phyloP scores from a whole-genome alignment of 2,797 vertebrate genomes.

The Glyptemys insculpta region DNA sequence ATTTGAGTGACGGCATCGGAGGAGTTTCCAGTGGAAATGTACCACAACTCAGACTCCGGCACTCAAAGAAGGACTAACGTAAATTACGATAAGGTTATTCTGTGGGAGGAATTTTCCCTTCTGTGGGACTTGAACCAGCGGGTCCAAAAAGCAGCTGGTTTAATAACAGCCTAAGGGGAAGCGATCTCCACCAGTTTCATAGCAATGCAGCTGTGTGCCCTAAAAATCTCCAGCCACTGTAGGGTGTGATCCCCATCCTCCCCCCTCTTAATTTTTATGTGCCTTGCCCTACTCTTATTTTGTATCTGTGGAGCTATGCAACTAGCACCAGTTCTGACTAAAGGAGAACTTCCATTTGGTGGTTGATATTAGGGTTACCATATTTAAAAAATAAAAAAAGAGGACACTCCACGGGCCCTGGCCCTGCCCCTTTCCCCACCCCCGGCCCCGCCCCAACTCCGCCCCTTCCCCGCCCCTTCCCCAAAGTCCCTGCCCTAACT shows the following conservation, averaged over 20 bases:
- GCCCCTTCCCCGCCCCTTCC: too few species aligned
- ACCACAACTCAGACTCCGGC: conserved; percentile 34
- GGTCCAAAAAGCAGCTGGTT: not conserved
- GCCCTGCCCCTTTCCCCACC: too few species aligned
- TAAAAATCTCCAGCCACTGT: not conserved
- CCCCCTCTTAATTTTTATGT: not conserved
- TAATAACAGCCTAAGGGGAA: not conserved
- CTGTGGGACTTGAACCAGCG: conserved; percentile 34
- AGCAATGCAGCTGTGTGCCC: not conserved
- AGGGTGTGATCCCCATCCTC: not conserved
- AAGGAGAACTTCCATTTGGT: not conserved
- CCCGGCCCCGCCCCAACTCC: too few species aligned
- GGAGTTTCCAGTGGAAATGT: conserved; percentile 70
- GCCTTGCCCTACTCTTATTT: rapidly evolving
- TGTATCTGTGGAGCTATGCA: rapidly evolving
- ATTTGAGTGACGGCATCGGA: conserved; percentile 27
- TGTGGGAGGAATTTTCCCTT: conserved; percentile 65
- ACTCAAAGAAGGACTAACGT: conserved; percentile 53
- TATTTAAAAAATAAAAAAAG: too few species aligned
- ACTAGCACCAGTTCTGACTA: too few species aligned
- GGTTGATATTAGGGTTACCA: too few species aligned
- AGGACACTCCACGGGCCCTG: too few species aligned
- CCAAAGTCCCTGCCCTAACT: too few species aligned
- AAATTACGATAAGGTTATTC: conserved; percentile 57
- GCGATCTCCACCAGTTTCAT: not conserved